phyloP scores from a whole-genome alignment of 2,113 vertebrate species.

The Thunnus thynnus region DNA sequence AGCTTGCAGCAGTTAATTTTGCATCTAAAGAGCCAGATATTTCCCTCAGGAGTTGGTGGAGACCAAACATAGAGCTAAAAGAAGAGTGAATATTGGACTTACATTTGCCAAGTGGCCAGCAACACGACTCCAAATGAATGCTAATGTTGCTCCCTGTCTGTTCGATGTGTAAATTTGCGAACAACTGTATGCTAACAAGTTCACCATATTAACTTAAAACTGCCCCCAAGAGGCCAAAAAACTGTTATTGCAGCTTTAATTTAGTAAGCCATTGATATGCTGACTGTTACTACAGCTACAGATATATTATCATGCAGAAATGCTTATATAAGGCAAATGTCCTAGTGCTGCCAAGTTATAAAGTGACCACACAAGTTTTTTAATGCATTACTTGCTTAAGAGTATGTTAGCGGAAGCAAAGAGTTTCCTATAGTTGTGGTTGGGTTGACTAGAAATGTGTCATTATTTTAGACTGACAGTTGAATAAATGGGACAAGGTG shows the following conservation, averaged over 20 bases:
- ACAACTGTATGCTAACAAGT: not conserved
- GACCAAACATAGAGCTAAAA: not conserved
- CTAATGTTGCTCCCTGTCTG: not conserved
- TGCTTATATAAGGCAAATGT: constrained; percentile 1
- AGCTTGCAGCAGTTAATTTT: too few species aligned
- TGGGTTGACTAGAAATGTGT: constrained; percentile 53
- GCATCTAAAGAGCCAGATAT: too few species aligned
- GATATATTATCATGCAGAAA: not conserved
- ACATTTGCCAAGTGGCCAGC: not conserved
- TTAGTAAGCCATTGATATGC: not conserved
- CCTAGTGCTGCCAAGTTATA: not conserved
- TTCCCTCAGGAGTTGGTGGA: too few species aligned
- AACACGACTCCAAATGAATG: not conserved
- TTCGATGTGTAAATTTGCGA: not conserved
- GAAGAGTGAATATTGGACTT: not conserved
- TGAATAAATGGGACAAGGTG: constrained; percentile 81
- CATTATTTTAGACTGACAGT: constrained; percentile 84
- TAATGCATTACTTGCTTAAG: not conserved
- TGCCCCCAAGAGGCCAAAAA: not conserved
- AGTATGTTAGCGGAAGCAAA: not conserved
- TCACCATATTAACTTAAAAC: not conserved
- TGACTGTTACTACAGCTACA: not conserved
- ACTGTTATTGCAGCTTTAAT: not conserved
- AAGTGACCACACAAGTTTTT: not conserved
- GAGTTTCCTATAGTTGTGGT: constrained; percentile 17